Base-by-base conservation (phyloP, 2,888 invertebrate genomes). In the Ametastegia equiseti region DNA sequence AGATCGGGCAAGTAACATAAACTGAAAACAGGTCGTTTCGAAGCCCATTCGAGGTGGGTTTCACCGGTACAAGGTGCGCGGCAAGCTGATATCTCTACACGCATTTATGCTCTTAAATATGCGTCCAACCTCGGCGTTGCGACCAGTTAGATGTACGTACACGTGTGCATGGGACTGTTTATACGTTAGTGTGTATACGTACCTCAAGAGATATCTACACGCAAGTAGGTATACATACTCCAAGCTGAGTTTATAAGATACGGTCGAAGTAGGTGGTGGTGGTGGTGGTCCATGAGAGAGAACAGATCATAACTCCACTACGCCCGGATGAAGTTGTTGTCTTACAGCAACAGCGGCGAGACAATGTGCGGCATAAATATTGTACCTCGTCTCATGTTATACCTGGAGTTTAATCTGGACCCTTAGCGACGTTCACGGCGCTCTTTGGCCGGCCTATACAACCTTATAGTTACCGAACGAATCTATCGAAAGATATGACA, bases 351-450 rank as follows among this genome's bases (percentile, higher is more conserved):
- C 83, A 78, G 79, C 85, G 84, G 84, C 86, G 87, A 88, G 89
- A 91, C 91, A 91, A 91, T 91, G 90, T 89, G 88, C 87, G 89
- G 90, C 91, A 91, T 91, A 91, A 91, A 91, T 91, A 91, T 91
- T 88, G 88, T 87, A 87, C 87, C 87, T 87, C 84, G 87, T 87
- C 88, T 88, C 90, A 87, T 89, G 88, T 88, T 88, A 88, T 88
- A 86, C 84, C 84, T 85, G 78, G 73, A 82, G 83, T 78, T 63
- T 57, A 78, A 78, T 78, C 78, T 63, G 78, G 78, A 78, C 78
- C 78, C 60, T 78, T 60, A 63, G 78, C 78, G 78, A 78, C 78
- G 78, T 78, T 60, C 63, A 63, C 27, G 78, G 78, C 63, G 78
- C 60, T 71, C 71, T 71, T 45, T 71, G 47, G 45, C 42, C 15